These are phyloP conservation scores for Hypomecis punctinalis DNA, from an alignment of 2,888 invertebrate species.

Conservation along the genomic window DNA sequence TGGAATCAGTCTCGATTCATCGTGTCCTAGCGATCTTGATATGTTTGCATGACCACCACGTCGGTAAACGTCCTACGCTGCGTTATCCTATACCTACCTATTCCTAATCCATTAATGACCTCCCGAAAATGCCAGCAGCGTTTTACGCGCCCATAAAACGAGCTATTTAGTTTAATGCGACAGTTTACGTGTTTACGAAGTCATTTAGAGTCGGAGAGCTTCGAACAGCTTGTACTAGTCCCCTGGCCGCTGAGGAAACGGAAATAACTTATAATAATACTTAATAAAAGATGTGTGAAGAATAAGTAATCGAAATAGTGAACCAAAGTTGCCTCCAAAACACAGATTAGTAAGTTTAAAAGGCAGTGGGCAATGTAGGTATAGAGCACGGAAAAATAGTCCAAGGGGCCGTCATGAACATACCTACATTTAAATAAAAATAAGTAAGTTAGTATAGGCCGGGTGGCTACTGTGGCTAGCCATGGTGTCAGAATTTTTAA, in stretches of 20 bases:
- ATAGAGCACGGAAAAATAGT: too few species aligned
- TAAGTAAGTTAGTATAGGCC: too few species aligned
- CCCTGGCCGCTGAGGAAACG: conserved; percentile 4
- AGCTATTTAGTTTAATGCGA: conserved; percentile 38
- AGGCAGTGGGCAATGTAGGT: too few species aligned
- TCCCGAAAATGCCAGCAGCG: conserved; percentile 42
- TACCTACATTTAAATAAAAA: too few species aligned
- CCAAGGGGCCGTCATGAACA: too few species aligned
- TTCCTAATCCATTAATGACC: conserved; percentile 20
- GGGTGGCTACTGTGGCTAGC: too few species aligned
- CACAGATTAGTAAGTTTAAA: too few species aligned
- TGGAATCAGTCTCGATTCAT: too few species aligned
- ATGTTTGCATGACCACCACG: too few species aligned
- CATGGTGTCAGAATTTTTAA: too few species aligned
- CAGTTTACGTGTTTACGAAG: conserved; percentile 16
- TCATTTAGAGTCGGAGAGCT: neutral
- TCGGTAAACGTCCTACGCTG: neutral
- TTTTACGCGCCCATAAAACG: conserved; percentile 44
- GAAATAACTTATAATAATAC: conserved; percentile 6
- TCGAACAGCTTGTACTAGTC: neutral
- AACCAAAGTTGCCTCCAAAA: neutral
- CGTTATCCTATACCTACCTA: too few species aligned
- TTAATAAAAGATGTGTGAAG: neutral
- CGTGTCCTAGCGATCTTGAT: too few species aligned
- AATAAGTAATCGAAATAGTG: neutral